Evolutionary conservation across 2,797 vertebrate genomes (phyloP).

Genomic region (Pogoniulus pusillus): DNA sequence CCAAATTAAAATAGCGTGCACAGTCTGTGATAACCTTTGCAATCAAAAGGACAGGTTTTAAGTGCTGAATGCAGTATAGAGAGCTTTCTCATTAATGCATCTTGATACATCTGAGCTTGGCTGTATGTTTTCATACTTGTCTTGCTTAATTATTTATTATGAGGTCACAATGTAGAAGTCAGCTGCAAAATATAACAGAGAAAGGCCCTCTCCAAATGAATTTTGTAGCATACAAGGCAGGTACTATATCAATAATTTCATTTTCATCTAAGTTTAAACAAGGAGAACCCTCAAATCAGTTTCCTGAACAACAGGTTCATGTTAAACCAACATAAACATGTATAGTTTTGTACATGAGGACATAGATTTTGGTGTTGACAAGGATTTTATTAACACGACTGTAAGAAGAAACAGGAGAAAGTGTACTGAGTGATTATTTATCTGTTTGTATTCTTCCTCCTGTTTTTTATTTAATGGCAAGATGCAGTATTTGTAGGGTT

Average conservation of each 20-base stretch:
- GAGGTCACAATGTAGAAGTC: not conserved
- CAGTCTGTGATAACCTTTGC: not conserved
- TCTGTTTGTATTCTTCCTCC: not conserved
- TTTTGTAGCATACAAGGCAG: not conserved
- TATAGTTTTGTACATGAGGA: not conserved
- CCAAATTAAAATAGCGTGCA: not conserved
- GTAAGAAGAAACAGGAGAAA: not conserved
- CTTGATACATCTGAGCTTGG: not conserved
- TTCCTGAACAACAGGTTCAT: not conserved
- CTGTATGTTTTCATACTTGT: not conserved
- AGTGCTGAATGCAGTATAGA: not conserved
- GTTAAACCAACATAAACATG: fast-evolving
- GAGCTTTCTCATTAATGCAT: not conserved
- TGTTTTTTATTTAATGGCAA: not conserved
- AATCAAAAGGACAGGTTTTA: not conserved
- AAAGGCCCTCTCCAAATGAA: not conserved
- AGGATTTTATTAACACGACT: not conserved
- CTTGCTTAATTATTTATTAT: not conserved
- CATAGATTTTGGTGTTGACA: not conserved
- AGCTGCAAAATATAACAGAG: not conserved
- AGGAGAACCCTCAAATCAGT: not conserved
- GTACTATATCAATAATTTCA: not conserved
- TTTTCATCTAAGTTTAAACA: not conserved
- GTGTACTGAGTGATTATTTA: not conserved
- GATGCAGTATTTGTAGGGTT: not conserved